Evolutionary conservation across 2,113 vertebrate genomes (phyloP).

Genomic region (Oreochromis spilurus): DNA sequence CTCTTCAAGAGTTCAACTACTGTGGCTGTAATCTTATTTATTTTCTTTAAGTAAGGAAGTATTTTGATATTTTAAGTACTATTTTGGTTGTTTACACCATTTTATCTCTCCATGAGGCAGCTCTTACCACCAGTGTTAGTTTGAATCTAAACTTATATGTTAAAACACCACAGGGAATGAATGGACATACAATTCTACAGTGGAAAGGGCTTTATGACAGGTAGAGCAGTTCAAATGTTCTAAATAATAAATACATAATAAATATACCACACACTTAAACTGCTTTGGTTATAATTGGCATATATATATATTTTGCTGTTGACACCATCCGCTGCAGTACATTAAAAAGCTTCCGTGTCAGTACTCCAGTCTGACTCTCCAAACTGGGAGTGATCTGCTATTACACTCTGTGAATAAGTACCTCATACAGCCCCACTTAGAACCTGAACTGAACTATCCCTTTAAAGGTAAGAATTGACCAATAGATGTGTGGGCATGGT

Average conservation of each 20-base stretch:
- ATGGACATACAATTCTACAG: not conserved
- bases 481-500: not conserved
- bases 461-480: conserved; percentile 8
- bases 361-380: not conserved
- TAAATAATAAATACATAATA: not conserved
- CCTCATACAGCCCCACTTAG: not conserved
- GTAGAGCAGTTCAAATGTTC: not conserved
- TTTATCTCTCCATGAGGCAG: not conserved
- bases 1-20: not conserved
- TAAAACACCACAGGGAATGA: not conserved
- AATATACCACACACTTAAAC: not conserved
- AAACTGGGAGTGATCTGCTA: not conserved
- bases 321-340: not conserved
- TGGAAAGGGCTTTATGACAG: not conserved
- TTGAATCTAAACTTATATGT: not conserved
- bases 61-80: not conserved
- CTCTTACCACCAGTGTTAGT: not conserved
- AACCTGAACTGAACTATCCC: not conserved
- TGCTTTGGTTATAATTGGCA: not conserved
- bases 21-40: not conserved
- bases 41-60: not conserved
- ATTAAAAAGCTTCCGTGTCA: not conserved
- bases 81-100: not conserved
- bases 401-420: not conserved
- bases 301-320: not conserved